phyloP scores from a whole-genome alignment of 37 sponge, comb jelly and placozoan species.

The Diacarnus erythraeanus region DNA sequence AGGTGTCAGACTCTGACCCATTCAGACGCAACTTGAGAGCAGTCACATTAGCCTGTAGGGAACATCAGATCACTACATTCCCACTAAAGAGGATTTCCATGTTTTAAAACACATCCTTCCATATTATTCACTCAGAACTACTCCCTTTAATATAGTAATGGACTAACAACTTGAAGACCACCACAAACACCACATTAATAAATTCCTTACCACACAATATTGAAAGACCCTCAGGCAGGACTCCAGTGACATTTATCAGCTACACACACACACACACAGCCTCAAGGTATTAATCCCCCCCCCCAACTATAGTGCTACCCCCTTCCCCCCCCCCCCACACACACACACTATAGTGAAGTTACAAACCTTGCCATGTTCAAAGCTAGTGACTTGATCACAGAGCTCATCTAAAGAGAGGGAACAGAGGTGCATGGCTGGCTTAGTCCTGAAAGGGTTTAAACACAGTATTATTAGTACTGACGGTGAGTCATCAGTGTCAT shows the following conservation, averaged over 20 bases:
- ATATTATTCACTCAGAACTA: too few species aligned
- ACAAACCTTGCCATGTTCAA: conserved; percentile 54
- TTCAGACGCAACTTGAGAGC: conserved; percentile 11
- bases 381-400: conserved; percentile 29
- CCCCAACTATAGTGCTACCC: neutral
- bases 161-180: neutral
- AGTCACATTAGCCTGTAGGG: conserved; percentile 1
- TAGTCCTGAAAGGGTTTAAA: neutral
- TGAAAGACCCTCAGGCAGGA: neutral
- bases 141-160: too few species aligned
- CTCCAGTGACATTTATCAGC: neutral
- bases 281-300: neutral
- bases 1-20: neutral
- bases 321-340: neutral
- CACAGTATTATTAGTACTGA: too few species aligned
- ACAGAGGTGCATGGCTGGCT: neutral
- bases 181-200: neutral
- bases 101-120: neutral
- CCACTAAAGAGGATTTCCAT: neutral
- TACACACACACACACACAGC: neutral
- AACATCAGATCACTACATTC: neutral
- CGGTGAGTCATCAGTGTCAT: too few species aligned
- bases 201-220: neutral
- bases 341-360: neutral
- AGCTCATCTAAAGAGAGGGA: conserved; percentile 41